Evolutionary conservation across 2,113 vertebrate species (phyloP).

Genomic region (Neolamprologus sp.): DNA sequence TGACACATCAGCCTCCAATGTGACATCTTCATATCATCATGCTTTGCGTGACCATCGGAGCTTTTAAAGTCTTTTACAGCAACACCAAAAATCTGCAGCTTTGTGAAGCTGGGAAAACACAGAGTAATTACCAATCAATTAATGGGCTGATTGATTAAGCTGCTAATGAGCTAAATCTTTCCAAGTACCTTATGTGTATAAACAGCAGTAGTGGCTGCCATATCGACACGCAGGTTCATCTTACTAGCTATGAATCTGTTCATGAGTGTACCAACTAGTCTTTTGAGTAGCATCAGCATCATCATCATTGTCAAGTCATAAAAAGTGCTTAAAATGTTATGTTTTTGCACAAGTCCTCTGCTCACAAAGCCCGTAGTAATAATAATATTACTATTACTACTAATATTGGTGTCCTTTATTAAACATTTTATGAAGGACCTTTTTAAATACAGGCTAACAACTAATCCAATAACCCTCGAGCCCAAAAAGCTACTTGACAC

Average conservation of each 20-base stretch:
- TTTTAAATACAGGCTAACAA: background rate
- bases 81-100: background rate
- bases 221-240: background rate
- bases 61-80: background rate
- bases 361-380: background rate
- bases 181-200: background rate
- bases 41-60: background rate
- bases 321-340: background rate
- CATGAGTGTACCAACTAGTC: background rate
- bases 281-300: background rate
- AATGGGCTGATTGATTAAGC: background rate
- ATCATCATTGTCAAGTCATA: background rate
- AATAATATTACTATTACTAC: background rate
- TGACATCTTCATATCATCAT: background rate
- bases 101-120: background rate
- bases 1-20: background rate
- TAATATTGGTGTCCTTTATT: background rate
- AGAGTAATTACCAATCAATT: background rate
- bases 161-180: background rate
- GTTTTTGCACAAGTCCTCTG: background rate
- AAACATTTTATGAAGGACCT: background rate
- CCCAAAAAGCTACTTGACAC: background rate
- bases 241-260: background rate
- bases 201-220: background rate
- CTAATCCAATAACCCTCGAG: background rate